Evolutionary conservation across 2,113 vertebrate species (phyloP).

Genomic region (Tupaia chinensis): DNA sequence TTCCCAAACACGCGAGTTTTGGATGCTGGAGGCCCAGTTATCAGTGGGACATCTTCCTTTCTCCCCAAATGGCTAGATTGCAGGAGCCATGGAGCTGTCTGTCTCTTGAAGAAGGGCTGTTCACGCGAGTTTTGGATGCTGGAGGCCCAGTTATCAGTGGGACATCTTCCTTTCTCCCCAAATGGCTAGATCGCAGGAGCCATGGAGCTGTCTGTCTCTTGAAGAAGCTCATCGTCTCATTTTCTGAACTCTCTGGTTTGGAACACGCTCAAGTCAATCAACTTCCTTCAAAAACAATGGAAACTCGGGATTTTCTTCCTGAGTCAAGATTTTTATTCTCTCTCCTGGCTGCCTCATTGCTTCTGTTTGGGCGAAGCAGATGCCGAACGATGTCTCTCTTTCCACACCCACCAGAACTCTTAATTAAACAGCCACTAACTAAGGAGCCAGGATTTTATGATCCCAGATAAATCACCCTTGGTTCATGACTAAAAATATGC

Average conservation of each 20-base stretch:
- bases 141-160: too few relatives aligned
- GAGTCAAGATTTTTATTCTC: background rate
- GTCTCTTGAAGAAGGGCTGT: too few relatives aligned
- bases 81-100: too few relatives aligned
- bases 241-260: background rate
- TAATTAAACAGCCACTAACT: background rate
- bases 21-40: too few relatives aligned
- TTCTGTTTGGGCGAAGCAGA: background rate
- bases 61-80: too few relatives aligned
- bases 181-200: too few relatives aligned
- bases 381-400: background rate
- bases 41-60: too few relatives aligned
- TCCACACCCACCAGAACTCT: background rate
- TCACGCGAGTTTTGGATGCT: too few relatives aligned
- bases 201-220: too few relatives aligned
- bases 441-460: background rate
- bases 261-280: background rate
- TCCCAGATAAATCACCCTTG: background rate
- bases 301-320: background rate
- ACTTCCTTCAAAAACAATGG: background rate
- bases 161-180: too few relatives aligned
- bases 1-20: too few relatives aligned
- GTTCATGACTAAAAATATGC: background rate
- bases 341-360: background rate
- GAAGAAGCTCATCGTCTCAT: background rate